Evolutionary conservation across 2,113 vertebrate genomes (phyloP).

Genomic region (Ia io): DNA sequence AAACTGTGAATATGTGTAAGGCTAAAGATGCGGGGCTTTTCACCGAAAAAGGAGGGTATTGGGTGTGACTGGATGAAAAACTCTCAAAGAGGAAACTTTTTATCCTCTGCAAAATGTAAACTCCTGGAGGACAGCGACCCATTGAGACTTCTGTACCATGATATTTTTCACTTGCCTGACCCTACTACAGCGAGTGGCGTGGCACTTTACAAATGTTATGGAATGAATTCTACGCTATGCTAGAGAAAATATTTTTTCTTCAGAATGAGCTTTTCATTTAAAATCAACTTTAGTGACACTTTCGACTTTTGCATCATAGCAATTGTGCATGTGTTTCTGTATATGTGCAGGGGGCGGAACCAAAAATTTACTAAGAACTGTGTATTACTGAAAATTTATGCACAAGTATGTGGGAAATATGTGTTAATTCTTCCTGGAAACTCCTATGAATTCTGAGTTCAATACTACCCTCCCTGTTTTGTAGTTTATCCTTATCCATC

Average conservation of each 20-base stretch:
- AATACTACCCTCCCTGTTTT: background rate
- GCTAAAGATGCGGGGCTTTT: background rate
- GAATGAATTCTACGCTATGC: background rate
- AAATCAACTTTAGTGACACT: background rate
- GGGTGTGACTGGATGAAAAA: background rate
- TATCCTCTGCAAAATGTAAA: background rate
- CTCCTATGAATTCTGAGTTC: background rate
- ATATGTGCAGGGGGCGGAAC: background rate
- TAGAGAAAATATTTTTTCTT: constrained; percentile 9
- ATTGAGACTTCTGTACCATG: background rate
- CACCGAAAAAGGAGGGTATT: background rate
- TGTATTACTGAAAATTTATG: background rate
- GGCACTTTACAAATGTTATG: background rate
- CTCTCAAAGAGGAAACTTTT: background rate
- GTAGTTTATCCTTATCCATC: background rate
- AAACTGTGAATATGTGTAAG: background rate
- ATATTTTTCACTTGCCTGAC: background rate
- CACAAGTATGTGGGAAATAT: background rate
- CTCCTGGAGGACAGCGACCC: background rate
- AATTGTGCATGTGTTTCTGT: background rate
- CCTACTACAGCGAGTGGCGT: background rate
- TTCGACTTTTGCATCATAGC: background rate
- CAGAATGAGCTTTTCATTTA: background rate
- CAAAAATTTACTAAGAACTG: background rate
- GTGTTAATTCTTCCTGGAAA: constrained; percentile 22